Evolutionary conservation across 2,113 vertebrate species (phyloP), one percentile per base, ranked within the genome.

Genomic region (Oreotragus oreotragus): DNA sequence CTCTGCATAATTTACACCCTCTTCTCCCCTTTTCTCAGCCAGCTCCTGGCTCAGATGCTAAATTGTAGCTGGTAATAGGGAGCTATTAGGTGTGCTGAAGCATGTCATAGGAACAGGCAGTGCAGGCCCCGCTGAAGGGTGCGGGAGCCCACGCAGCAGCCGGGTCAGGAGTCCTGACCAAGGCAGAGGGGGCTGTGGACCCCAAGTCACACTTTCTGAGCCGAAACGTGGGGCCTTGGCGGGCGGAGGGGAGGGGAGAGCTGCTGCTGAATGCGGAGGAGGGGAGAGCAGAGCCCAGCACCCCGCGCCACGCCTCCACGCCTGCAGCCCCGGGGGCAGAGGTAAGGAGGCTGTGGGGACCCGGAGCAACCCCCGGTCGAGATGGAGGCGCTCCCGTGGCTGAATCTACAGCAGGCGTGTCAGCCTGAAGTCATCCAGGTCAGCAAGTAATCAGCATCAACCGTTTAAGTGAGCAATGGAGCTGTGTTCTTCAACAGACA

Each of bases 61-160:
- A 98, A 98, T 97, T 98, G 98, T 98, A 98, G 98, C 98, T 98
- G 98, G 99, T 99, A 99, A 99, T 98, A 98, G 98, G 98, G 97
- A 99, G 98, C 98, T 98, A 98, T 99, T 98, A 99, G 98, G 96
- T 96, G 95, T 97, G 98, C 98, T 93, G 98, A 98, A 98, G 99
- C 99, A 95, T 98, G 98, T 98, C 98, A 91, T 96, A 97, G 98
- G 94, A 97, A 98, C 98, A 91, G 98, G 98, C 98, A 97, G 98
- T 94, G 97, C 98, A 97, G 97, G 98, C 93, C 97, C 98, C n/a
- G 97, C 98, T 97, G 97, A 98, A 97, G 88, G 91, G 98, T 55
- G 94, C 93, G 55, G 92, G 39, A 66, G 96, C 97, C 98, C 96
- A 43, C 76, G 95, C 98, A 98, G 98, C 95, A 95, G 92, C 55